Percentiles rank a stretch among this genome's conserved stretches.
Conservation (phyloP, 2,888 invertebrate genomes). For the Epinotia nisella region DNA sequence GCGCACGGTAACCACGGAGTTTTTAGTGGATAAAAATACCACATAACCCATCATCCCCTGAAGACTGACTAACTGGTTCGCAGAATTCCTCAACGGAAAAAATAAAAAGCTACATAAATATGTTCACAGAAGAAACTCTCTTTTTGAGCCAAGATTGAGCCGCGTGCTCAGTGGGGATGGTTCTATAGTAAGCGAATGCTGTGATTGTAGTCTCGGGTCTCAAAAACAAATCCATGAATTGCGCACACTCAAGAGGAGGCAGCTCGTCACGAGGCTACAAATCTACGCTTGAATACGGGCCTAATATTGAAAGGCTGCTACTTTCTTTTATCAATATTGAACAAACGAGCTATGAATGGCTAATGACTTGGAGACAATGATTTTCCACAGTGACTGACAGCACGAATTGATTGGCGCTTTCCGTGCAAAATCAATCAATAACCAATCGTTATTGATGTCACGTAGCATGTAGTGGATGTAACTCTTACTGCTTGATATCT, state of each 20-base stretch:
- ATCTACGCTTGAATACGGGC: too few species aligned
- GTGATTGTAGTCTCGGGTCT: neutral
- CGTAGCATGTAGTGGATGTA: neutral
- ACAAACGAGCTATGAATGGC: constrained; percentile 27
- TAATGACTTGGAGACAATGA: constrained; percentile 29
- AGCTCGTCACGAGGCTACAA: too few species aligned
- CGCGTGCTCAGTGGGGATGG: too few species aligned
- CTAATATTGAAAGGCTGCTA: constrained; percentile 8
- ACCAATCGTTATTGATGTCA: constrained; percentile 8
- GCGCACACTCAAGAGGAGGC: neutral
- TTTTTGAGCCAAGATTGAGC: too few species aligned
- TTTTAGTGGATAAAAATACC: too few species aligned
- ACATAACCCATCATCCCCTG: too few species aligned
- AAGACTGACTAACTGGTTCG: too few species aligned
- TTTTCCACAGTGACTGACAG: constrained; percentile 21
- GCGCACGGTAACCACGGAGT: too few species aligned
- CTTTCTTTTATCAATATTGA: constrained; percentile 21
- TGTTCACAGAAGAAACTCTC: too few species aligned
- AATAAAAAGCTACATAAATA: too few species aligned
- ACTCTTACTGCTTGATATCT: neutral
- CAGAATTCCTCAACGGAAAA: too few species aligned
- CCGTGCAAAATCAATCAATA: constrained; percentile 15
- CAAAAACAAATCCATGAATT: neutral
- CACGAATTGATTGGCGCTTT: constrained; percentile 28
- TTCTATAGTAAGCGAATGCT: too few species aligned